Evolutionary conservation across 2,888 invertebrate species (phyloP).

Genomic region (Hyppa rectilinea): DNA sequence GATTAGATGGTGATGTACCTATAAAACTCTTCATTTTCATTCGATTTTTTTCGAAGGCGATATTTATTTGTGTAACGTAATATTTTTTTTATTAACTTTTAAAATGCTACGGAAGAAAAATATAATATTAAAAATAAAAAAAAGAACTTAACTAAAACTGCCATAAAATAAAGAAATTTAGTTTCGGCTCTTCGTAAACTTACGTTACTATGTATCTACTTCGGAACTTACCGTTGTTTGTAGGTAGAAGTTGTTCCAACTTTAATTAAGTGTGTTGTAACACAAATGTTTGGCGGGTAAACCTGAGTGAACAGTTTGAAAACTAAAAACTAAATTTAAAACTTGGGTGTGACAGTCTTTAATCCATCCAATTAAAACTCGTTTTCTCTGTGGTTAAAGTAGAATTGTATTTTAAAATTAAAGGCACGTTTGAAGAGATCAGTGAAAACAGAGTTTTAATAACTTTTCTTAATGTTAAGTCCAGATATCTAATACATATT

Average conservation of each 20-base stretch:
- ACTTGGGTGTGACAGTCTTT: background rate
- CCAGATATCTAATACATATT: background rate
- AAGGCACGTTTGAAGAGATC: background rate
- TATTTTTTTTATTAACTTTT: background rate
- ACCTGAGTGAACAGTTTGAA: constrained; percentile 10
- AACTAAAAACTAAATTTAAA: constrained; percentile 16
- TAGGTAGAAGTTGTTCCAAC: constrained; percentile 37
- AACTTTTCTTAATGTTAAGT: background rate
- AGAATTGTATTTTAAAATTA: background rate
- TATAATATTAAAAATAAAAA: too few relatives aligned
- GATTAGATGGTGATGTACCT: background rate
- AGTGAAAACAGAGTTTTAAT: background rate
- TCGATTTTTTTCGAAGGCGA: background rate
- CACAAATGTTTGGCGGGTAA: constrained; percentile 44
- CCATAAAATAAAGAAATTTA: background rate
- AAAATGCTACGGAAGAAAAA: background rate
- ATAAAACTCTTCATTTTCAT: background rate
- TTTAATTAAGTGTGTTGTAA: constrained; percentile 61
- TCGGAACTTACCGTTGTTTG: constrained; percentile 24
- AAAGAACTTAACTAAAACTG: too few relatives aligned
- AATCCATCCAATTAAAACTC: constrained; percentile 34
- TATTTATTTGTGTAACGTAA: background rate
- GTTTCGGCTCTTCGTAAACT: constrained; percentile 26
- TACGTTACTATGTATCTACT: constrained; percentile 3
- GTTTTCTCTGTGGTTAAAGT: background rate